Evolutionary conservation across 1,140 invertebrate genomes (phyloP).

Genomic region (Drosophila repletoides): DNA sequence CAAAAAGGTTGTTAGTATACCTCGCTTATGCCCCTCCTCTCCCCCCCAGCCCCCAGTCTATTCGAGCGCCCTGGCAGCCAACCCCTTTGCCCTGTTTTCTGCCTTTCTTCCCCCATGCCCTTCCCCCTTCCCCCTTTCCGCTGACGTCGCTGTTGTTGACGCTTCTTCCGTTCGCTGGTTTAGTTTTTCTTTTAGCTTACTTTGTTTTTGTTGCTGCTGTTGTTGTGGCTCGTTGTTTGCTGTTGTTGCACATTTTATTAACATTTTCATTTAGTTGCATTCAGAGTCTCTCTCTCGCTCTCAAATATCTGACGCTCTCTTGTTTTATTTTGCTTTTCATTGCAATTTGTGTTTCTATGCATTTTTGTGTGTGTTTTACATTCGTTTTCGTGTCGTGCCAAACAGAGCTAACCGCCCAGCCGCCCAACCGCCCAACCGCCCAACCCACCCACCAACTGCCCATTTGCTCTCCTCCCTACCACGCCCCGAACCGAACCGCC

Average conservation of each 20-base stretch:
- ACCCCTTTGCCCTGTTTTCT: neutral
- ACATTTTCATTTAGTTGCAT: slow-evolving; percentile 75
- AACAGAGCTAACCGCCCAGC: neutral
- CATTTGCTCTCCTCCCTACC: too few relatives aligned
- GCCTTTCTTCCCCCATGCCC: neutral
- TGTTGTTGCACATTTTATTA: slow-evolving; percentile 76
- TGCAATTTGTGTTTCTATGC: slow-evolving; percentile 80
- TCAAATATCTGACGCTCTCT: slow-evolving; percentile 8
- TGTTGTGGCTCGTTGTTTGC: slow-evolving; percentile 39
- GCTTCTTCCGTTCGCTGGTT: slow-evolving; percentile 77
- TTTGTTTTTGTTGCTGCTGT: slow-evolving; percentile 48
- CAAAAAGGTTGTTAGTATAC: slow-evolving; percentile 34
- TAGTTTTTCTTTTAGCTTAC: slow-evolving; percentile 77
- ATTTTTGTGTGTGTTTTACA: slow-evolving; percentile 80
- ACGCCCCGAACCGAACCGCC: neutral
- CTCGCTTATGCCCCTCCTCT: neutral
- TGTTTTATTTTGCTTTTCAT: slow-evolving; percentile 72
- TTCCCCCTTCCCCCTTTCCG: neutral
- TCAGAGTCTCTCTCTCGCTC: neutral
- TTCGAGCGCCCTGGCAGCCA: too few relatives aligned
- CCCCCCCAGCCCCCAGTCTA: neutral
- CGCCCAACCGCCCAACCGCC: neutral
- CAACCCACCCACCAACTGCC: neutral
- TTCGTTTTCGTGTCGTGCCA: slow-evolving; percentile 74
- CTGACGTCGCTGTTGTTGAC: slow-evolving; percentile 53